Conservation (phyloP, 2,888 invertebrate genomes). For the Lasioglossum figueresi region DNA sequence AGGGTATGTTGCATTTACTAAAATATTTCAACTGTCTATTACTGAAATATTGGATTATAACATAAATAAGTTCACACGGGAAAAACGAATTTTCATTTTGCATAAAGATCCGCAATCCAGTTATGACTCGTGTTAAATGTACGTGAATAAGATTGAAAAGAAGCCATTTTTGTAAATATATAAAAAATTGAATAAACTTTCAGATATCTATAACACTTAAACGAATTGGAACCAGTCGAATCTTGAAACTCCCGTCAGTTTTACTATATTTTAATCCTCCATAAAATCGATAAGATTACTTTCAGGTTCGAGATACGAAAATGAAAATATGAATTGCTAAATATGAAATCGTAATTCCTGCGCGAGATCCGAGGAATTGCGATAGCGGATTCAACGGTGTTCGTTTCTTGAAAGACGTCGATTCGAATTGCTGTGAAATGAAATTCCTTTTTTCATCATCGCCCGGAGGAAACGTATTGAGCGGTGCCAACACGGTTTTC, state of each 20-base stretch:
- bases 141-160: too few species aligned
- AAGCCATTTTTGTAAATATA: too few species aligned
- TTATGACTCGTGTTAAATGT: too few species aligned
- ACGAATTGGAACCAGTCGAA: background rate
- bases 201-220: background rate
- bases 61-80: background rate
- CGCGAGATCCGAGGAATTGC: background rate
- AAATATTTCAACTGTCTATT: background rate
- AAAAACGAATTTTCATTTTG: background rate
- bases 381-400: background rate
- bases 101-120: background rate
- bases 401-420: background rate
- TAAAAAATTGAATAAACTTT: too few species aligned
- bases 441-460: background rate
- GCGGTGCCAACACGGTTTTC: constrained; percentile 11
- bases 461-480: background rate
- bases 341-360: background rate
- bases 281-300: background rate
- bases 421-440: constrained; percentile 1
- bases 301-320: background rate
- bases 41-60: background rate
- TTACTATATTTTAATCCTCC: background rate
- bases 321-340: background rate
- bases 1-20: too few species aligned
- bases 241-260: background rate